Evolutionary conservation across 2,113 vertebrate genomes (phyloP).

Genomic region (Colinus virginianus): DNA sequence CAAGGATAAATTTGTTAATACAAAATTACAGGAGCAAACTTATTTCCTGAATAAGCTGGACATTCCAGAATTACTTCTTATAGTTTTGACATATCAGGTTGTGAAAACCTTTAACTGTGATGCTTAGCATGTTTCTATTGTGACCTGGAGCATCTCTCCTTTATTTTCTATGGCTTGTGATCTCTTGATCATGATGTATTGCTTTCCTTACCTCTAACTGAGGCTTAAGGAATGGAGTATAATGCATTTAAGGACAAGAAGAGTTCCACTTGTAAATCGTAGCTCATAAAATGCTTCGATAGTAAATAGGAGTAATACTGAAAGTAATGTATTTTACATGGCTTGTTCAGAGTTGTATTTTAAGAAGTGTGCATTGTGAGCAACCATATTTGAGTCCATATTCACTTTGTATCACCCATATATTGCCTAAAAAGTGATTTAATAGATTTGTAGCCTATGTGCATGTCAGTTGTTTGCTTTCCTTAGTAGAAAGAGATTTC

Average conservation of each 20-base stretch:
- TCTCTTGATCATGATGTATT: background rate
- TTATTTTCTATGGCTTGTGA: background rate
- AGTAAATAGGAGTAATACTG: background rate
- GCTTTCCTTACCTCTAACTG: background rate
- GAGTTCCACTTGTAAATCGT: background rate
- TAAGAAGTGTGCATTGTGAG: background rate
- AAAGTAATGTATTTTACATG: background rate
- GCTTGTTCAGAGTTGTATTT: background rate
- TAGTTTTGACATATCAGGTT: background rate
- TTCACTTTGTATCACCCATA: background rate
- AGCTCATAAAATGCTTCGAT: background rate
- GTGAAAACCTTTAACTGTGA: background rate
- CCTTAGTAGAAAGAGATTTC: background rate
- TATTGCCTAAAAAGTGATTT: background rate
- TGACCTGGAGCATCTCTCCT: background rate
- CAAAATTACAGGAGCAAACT: background rate
- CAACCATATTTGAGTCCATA: background rate
- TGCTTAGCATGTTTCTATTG: background rate
- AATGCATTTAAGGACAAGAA: background rate
- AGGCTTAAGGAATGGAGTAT: background rate
- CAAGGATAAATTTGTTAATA: background rate
- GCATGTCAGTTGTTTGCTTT: background rate
- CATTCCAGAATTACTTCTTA: background rate
- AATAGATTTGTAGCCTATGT: background rate
- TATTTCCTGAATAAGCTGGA: background rate